These are phyloP conservation scores for Anarrhichthys ocellatus DNA, from an alignment of 2,113 vertebrate species.

Conservation along the genomic window DNA sequence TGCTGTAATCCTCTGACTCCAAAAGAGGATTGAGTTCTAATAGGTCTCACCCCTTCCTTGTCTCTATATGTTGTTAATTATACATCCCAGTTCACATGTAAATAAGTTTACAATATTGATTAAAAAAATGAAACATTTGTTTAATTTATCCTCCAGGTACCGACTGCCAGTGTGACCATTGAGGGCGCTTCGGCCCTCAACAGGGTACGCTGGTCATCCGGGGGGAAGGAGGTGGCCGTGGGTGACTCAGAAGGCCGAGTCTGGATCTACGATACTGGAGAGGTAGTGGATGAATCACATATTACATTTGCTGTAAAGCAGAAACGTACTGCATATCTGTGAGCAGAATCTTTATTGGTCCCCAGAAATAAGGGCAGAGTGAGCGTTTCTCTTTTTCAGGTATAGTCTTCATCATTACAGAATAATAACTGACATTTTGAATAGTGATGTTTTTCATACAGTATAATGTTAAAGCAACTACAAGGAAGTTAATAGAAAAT, in stretches of 20 bases:
- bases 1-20: conserved; percentile 1
- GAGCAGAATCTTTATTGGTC: background rate
- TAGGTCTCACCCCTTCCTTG: background rate
- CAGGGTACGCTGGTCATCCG: conserved; percentile 94
- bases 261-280: conserved; percentile 98
- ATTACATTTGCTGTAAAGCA: background rate
- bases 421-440: background rate
- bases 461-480: too few species aligned
- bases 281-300: conserved; percentile 83
- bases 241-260: conserved; percentile 97
- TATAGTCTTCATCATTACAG: background rate
- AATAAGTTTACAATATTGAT: background rate
- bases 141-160: conserved; percentile 84
- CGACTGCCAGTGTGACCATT: conserved; percentile 93
- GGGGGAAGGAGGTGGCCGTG: conserved; percentile 95
- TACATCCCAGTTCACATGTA: background rate
- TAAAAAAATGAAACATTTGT: background rate
- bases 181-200: conserved; percentile 96
- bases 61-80: background rate
- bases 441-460: background rate
- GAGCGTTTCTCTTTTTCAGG: background rate
- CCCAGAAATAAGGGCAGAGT: conserved; percentile 10
- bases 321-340: background rate
- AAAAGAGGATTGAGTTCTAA: background rate
- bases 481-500: background rate